Evolutionary conservation across 2,888 invertebrate species (phyloP).

Genomic region (Troides aeacus): DNA sequence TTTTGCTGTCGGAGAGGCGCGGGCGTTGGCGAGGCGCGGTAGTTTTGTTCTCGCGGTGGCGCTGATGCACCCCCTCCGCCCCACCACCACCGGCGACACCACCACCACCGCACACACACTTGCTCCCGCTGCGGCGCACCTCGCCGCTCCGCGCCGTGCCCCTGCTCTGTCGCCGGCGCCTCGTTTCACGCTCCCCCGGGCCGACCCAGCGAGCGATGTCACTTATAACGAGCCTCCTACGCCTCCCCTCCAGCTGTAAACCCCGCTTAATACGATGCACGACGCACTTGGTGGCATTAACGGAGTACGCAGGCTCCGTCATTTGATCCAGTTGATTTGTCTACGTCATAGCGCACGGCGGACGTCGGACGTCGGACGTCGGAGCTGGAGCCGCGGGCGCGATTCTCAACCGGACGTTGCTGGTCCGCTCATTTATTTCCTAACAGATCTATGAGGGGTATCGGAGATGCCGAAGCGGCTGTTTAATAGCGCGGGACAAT

Average conservation of each 20-base stretch:
- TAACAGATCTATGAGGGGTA: slow-evolving; percentile 65
- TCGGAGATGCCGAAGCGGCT: slow-evolving; percentile 59
- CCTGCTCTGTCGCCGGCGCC: slow-evolving; percentile 47
- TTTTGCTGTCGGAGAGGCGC: slow-evolving; percentile 70
- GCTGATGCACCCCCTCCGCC: slow-evolving; percentile 48
- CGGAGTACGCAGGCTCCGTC: no score
- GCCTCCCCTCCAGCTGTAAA: slow-evolving; percentile 1
- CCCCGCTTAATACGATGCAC: background rate
- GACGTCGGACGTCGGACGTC: no score
- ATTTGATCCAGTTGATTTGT: no score
- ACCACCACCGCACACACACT: slow-evolving; percentile 30
- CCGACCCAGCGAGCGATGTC: slow-evolving; percentile 36
- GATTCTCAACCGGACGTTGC: background rate
- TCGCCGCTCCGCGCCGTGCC: no score
- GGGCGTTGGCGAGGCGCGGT: slow-evolving; percentile 66
- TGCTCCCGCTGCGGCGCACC: no score
- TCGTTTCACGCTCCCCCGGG: slow-evolving; percentile 58
- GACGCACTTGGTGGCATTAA: no score
- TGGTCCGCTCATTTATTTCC: slow-evolving; percentile 49
- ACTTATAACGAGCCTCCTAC: slow-evolving; percentile 17
- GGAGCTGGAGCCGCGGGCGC: no score
- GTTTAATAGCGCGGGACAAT: slow-evolving; percentile 72
- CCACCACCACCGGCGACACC: slow-evolving; percentile 34
- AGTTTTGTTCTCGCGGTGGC: slow-evolving; percentile 60
- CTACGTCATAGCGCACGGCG: no score